Percentiles rank a stretch among this genome's conserved stretches.
These are phyloP conservation scores for Adelphocoris suturalis DNA, from an alignment of 2,888 invertebrate genomes.

Conservation along the genomic window DNA sequence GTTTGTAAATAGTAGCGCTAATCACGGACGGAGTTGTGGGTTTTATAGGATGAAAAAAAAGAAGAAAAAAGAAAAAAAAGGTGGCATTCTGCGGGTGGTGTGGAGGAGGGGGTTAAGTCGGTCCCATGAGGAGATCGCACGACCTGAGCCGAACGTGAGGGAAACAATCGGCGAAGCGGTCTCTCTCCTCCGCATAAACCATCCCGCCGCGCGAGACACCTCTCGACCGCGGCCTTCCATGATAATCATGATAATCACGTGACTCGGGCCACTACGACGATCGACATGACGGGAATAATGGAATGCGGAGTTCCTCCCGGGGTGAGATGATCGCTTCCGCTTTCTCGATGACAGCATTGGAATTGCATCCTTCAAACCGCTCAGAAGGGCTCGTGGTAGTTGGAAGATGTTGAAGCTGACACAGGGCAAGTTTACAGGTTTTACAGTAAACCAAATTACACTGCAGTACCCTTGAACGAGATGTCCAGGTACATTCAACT, in stretches of 20 bases:
- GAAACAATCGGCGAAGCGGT: conserved; percentile 48
- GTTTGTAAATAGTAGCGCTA: conserved; percentile 59
- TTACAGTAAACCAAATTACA: no score
- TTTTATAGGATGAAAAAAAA: not conserved
- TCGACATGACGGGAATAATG: conserved; percentile 43
- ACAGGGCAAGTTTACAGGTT: no score
- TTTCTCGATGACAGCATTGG: not conserved
- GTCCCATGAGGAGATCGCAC: conserved; percentile 58
- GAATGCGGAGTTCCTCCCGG: conserved; percentile 13
- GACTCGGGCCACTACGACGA: conserved; percentile 16
- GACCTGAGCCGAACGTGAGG: conserved; percentile 65
- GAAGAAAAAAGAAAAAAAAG: conserved; percentile 24
- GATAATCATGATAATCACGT: conserved; percentile 55
- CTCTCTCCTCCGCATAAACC: conserved; percentile 43
- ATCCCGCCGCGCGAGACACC: conserved; percentile 49
- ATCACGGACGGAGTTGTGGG: not conserved
- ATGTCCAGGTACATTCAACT: no score
- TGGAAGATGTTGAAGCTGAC: no score
- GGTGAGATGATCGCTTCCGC: not conserved
- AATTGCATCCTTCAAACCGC: no score
- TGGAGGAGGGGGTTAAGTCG: conserved; percentile 23
- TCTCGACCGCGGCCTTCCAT: conserved; percentile 7
- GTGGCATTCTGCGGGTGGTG: not conserved
- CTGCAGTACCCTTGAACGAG: no score
- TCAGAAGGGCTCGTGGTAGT: no score